Percentiles rank a stretch among this genome's conserved stretches.
These are phyloP conservation scores for Rostratula benghalensis DNA, from an alignment of 2,113 vertebrate genomes.

Conservation along the genomic window DNA sequence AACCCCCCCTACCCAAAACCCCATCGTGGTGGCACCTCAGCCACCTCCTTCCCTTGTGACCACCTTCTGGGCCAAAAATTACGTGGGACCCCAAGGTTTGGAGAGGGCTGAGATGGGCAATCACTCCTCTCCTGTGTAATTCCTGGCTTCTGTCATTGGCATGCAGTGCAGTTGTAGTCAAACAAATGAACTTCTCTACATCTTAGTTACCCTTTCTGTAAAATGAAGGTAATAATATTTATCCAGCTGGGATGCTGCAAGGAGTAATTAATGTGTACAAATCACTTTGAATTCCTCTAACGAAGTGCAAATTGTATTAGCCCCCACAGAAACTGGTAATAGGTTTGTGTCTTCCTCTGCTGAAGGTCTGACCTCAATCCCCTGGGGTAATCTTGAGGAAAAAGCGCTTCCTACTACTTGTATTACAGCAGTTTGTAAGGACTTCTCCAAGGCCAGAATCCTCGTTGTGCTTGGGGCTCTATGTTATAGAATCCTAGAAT, in stretches of 20 bases:
- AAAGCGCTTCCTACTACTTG: conserved; percentile 30
- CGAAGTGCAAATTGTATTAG: conserved; percentile 66
- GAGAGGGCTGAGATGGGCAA: background rate
- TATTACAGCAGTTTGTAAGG: background rate
- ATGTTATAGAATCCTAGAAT: background rate
- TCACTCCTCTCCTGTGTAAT: background rate
- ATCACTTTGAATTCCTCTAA: conserved; percentile 63
- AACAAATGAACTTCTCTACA: conserved; percentile 41
- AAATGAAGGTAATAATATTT: conserved; percentile 65
- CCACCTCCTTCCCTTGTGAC: background rate
- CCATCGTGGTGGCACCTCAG: background rate
- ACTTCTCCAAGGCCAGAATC: background rate
- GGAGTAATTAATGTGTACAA: conserved; percentile 69
- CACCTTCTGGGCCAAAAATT: background rate
- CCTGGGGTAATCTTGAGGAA: conserved; percentile 34
- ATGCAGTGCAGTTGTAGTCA: background rate
- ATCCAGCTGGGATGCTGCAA: conserved; percentile 63
- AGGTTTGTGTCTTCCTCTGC: conserved; percentile 45
- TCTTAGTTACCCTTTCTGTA: conserved; percentile 56
- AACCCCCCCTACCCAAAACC: background rate
- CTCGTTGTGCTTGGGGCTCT: background rate
- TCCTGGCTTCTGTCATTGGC: background rate
- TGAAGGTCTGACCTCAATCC: conserved; percentile 53
- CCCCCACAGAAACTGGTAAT: conserved; percentile 63
- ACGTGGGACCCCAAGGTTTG: background rate